Base-by-base conservation (phyloP, 64 coral and sea anemone genomes). In the Pachyseris speciosa region DNA sequence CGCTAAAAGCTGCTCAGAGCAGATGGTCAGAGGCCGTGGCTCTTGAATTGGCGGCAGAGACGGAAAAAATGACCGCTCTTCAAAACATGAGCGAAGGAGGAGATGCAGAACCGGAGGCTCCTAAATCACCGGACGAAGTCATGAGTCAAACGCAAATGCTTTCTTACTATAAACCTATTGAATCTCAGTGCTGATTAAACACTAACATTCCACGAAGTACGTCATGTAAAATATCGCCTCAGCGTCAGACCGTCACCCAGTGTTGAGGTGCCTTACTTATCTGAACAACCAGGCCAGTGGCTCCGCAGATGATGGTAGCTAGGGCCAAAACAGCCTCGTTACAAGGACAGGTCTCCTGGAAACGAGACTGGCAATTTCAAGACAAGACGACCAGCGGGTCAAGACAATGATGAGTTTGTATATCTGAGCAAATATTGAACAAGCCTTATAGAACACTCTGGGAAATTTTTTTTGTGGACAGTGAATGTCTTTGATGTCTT, bases 1-100 rank as follows among this genome's bases (percentile, higher is more conserved):
- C 78, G 26, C 67, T 96, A 11, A 96, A 96, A 58, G 64, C 90
- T 6, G 94, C 94, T 16, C 94, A 96, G 37, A 83, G 94, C 37
- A 96, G 85, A 47, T 96, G 94, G 94, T 93, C 94, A 9, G 94
- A 95, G 10, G 89, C 94, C 4, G 83, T 95, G 30, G 94, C 94
- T 20, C 41, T 86, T 20, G 94, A 95, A 67, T 68, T 95, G n/a
- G 94, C 94, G 0, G 64, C 83, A 10, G 94, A 95, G 47, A 91
- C 83, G 44, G 81, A 92, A 69, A 95, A 87, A 27, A 69, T 93
- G 31, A 69, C 33, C 70, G 57, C 40, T 47, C 32, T 72, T 70
- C 83, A 86, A 32, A 86, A 68, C 7, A 69, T 50, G 0, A 69
- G 42, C 37, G 38, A 75, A 9, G 75, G 63, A 73, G 29, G 53